A percentile compares a stretch with the other conserved stretches of the same genome.
These are phyloP conservation scores for Lepidocyrtinus sp. DNA, from an alignment of 2,888 invertebrate species.

Conservation along the genomic window DNA sequence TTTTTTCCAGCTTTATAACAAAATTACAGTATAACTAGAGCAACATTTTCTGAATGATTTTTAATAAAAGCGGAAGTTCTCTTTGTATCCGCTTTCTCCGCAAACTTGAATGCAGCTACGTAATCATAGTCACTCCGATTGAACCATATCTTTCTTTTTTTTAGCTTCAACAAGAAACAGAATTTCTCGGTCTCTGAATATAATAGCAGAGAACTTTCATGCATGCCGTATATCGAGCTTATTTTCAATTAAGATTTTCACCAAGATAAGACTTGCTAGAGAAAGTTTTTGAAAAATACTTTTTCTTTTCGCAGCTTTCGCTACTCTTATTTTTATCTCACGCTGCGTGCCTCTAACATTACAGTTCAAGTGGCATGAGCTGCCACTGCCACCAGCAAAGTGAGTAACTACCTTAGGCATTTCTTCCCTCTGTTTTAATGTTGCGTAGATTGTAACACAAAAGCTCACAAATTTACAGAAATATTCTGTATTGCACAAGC, in stretches of 20 bases:
- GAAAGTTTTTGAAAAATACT: neutral
- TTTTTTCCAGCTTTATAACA: no score
- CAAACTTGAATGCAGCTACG: neutral
- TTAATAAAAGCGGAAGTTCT: slow-evolving; percentile 41
- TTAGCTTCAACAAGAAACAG: neutral
- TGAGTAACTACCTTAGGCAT: neutral
- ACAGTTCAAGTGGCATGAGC: neutral
- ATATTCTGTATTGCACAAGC: neutral
- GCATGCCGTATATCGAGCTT: neutral
- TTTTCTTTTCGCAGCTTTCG: neutral
- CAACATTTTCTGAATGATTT: slow-evolving; percentile 13
- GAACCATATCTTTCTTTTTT: neutral
- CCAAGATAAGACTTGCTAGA: slow-evolving; percentile 27
- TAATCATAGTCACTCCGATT: neutral
- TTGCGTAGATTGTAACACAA: neutral
- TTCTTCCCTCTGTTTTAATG: neutral
- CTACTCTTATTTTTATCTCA: neutral
- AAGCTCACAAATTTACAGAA: neutral
- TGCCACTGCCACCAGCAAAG: neutral
- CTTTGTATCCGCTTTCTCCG: neutral
- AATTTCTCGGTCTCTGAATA: neutral
- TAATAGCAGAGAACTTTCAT: neutral
- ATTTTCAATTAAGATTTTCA: slow-evolving; percentile 55
- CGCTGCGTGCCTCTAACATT: neutral
- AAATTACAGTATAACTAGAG: neutral